Conservation (phyloP, 1,140 invertebrate genomes). For the Akabosia matsudoensis region DNA sequence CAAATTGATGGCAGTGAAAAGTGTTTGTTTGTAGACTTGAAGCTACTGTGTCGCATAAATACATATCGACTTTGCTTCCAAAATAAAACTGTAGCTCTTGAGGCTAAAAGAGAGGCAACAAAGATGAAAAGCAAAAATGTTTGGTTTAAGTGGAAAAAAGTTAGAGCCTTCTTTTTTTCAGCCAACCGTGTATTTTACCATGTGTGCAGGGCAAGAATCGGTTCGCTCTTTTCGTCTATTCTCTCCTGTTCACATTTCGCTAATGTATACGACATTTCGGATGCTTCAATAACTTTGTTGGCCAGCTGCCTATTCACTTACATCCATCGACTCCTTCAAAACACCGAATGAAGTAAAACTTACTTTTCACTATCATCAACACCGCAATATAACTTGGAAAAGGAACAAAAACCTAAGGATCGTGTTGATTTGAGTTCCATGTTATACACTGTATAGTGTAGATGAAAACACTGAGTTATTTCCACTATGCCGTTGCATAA, state of each 20-base stretch:
- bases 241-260: slow-evolving; percentile 13
- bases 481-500: neutral
- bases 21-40: neutral
- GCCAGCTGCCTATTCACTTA: slow-evolving; percentile 19
- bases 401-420: no score
- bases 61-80: neutral
- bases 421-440: no score
- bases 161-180: neutral
- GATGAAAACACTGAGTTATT: neutral
- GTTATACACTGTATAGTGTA: no score
- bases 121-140: no score
- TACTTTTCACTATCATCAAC: no score
- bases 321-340: neutral
- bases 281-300: slow-evolving; percentile 22
- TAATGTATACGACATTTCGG: slow-evolving; percentile 17
- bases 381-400: no score
- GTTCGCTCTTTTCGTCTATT: neutral
- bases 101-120: no score
- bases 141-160: neutral
- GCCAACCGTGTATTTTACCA: neutral
- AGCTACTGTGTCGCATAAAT: neutral
- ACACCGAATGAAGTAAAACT: neutral
- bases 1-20: slow-evolving; percentile 10
- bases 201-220: neutral
- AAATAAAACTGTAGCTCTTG: neutral